Conservation (phyloP, 2,113 vertebrate genomes). For the Tragulus kanchil region DNA sequence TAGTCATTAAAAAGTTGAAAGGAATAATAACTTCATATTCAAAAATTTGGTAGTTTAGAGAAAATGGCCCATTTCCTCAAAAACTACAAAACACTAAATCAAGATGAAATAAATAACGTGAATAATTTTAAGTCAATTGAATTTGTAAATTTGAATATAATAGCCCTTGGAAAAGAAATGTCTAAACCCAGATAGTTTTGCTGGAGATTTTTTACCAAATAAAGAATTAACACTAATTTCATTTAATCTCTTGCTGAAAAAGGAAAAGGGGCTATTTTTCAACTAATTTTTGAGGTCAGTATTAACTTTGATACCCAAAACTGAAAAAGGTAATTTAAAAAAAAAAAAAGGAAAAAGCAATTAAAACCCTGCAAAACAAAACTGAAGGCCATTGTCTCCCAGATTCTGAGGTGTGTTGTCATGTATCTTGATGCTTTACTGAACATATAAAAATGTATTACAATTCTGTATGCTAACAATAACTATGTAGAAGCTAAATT, state of each 20-base stretch:
- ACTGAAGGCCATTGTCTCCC: background rate
- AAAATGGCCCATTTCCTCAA: background rate
- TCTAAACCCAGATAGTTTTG: background rate
- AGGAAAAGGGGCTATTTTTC: background rate
- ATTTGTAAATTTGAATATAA: background rate
- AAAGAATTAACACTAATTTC: conserved; percentile 42
- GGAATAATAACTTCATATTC: background rate
- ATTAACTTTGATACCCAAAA: background rate
- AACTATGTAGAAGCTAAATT: background rate
- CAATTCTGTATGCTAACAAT: background rate
- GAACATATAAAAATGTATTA: background rate
- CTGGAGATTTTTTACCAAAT: background rate
- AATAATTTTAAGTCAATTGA: background rate
- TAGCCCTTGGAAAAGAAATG: background rate
- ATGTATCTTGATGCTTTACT: background rate
- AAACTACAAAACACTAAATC: background rate
- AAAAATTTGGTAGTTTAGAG: background rate
- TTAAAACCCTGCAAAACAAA: background rate
- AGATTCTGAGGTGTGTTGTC: background rate
- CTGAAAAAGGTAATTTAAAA: background rate
- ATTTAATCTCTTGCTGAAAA: background rate
- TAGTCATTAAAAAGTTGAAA: background rate
- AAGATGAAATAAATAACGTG: background rate
- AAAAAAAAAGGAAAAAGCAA: background rate
- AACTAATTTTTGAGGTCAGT: background rate